A percentile compares a stretch with the other conserved stretches of the same genome.
Evolutionary conservation across 2,797 vertebrate genomes (phyloP).

Genomic region (Semaprochilodus insignis): DNA sequence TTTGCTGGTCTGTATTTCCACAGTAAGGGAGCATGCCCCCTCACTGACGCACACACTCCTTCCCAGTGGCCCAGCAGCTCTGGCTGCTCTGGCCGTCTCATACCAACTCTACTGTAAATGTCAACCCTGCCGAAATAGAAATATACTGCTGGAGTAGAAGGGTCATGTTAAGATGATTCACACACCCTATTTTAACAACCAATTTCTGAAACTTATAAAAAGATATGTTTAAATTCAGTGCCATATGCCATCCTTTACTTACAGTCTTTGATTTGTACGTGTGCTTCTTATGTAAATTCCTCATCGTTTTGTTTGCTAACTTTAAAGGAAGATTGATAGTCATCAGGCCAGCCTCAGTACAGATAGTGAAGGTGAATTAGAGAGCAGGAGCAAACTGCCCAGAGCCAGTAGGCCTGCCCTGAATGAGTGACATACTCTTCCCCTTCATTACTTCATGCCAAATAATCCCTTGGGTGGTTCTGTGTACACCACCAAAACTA

Average conservation of each 20-base stretch:
- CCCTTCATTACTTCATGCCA: conserved; percentile 62
- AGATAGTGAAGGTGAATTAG: conserved; percentile 30
- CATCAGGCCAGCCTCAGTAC: conserved; percentile 20
- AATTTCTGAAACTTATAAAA: conserved; percentile 23
- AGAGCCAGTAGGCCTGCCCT: conserved; percentile 33
- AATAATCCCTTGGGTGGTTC: conserved; percentile 52
- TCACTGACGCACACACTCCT: conserved; percentile 68
- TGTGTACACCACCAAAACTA: neutral
- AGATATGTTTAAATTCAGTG: conserved; percentile 21
- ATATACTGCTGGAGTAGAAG: conserved; percentile 19
- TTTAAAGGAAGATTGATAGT: conserved; percentile 19
- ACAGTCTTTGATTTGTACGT: neutral
- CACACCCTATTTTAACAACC: conserved; percentile 1
- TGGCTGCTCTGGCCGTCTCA: neutral
- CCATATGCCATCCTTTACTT: neutral
- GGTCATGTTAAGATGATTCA: conserved; percentile 52
- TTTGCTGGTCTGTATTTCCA: conserved; percentile 59
- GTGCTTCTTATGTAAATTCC: neutral
- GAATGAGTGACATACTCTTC: conserved; percentile 46
- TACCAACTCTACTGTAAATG: conserved; percentile 46
- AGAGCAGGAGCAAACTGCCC: neutral
- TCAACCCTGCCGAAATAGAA: conserved; percentile 49
- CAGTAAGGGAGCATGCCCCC: conserved; percentile 50
- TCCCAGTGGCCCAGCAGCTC: neutral
- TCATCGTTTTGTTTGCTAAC: conserved; percentile 4